Evolutionary conservation across 2,797 vertebrate genomes (phyloP).

Genomic region (Hirundo rustica): DNA sequence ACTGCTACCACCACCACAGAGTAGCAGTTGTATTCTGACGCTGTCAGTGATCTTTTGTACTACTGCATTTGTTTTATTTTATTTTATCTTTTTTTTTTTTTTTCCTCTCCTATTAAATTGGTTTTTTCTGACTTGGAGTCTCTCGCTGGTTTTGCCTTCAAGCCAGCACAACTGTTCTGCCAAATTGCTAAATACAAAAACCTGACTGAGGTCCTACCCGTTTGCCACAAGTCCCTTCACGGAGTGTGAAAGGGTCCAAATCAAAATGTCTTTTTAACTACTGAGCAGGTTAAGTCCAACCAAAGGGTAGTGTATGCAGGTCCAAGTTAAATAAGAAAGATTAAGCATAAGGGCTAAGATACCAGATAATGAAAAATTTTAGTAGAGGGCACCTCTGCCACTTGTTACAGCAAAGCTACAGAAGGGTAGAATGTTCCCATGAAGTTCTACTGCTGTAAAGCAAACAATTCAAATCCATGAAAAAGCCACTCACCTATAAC

Average conservation of each 20-base stretch:
- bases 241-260: background rate
- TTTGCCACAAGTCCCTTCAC: background rate
- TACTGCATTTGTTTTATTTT: no score
- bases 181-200: background rate
- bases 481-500: slow-evolving; percentile 86
- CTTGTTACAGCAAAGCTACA: background rate
- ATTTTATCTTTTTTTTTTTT: no score
- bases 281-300: background rate
- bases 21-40: no score
- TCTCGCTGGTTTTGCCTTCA: no score
- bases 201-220: background rate
- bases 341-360: background rate
- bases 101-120: no score
- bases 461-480: background rate
- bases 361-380: background rate
- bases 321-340: background rate
- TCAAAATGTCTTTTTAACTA: background rate
- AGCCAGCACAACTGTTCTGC: no score
- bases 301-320: background rate
- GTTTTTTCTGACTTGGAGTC: no score
- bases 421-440: background rate
- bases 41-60: no score
- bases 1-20: no score
- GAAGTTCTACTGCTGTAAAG: background rate
- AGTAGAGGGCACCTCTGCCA: background rate